These are phyloP conservation scores for Platerodrilus igneus DNA, from an alignment of 2,888 invertebrate species.

Conservation along the genomic window DNA sequence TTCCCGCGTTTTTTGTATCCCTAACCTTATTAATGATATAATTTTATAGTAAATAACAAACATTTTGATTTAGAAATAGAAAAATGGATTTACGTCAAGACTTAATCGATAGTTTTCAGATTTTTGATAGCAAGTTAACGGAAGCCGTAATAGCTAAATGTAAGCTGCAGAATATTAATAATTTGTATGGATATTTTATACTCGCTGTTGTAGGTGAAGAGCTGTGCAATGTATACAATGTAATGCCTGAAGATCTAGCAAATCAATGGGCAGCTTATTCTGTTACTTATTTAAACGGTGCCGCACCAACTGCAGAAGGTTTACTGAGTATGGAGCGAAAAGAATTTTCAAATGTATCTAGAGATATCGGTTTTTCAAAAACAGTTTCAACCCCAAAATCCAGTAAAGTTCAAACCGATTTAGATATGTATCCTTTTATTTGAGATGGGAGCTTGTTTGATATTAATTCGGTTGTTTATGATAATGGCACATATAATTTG, in stretches of 20 bases:
- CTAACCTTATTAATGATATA: no score
- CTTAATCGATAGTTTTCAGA: slow-evolving; percentile 32
- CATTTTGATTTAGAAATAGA: no score
- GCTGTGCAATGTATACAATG: slow-evolving; percentile 59
- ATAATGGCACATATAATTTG: no score
- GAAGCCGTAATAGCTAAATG: slow-evolving; percentile 58
- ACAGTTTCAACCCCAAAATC: no score
- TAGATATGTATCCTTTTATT: slow-evolving; percentile 3
- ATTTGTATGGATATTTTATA: background rate
- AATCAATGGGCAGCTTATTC: slow-evolving; percentile 78
- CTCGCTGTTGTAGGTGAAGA: slow-evolving; percentile 51
- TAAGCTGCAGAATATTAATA: slow-evolving; percentile 36
- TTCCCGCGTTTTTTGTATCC: slow-evolving; percentile 10
- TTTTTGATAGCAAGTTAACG: slow-evolving; percentile 43
- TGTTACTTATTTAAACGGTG: slow-evolving; percentile 59
- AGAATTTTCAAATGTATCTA: slow-evolving; percentile 60
- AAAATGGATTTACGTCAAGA: slow-evolving; percentile 18
- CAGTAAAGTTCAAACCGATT: no score
- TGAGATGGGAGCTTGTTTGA: no score
- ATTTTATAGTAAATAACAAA: no score
- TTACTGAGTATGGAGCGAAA: slow-evolving; percentile 62
- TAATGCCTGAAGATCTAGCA: slow-evolving; percentile 65
- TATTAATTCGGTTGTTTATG: no score
- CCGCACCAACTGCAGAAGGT: slow-evolving; percentile 56
- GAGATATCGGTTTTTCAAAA: no score